Conservation (phyloP, 1,140 invertebrate genomes). For the Pogonus chalceus region DNA sequence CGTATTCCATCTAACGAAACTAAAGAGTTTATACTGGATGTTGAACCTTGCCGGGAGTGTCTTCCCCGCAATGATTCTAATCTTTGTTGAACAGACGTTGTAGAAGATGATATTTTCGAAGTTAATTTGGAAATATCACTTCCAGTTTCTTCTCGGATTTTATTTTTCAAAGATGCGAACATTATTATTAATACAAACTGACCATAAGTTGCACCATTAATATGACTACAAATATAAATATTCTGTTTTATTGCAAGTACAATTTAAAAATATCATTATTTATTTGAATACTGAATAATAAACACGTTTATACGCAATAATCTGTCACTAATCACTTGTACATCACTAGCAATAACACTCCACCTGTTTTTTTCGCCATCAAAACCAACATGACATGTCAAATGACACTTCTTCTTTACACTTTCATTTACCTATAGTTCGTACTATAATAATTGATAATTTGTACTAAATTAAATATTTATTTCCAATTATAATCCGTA, state of each 20-base stretch:
- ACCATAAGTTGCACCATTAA: neutral
- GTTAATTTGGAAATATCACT: constrained; percentile 49
- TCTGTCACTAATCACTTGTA: neutral
- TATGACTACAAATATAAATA: constrained; percentile 13
- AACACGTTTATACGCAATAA: neutral
- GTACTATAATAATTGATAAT: no score
- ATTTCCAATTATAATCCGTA: no score
- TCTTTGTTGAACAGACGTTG: constrained; percentile 38
- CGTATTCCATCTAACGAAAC: constrained; percentile 32
- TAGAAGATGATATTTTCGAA: constrained; percentile 31
- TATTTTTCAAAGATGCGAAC: constrained; percentile 60
- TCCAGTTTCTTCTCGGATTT: constrained; percentile 63
- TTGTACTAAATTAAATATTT: no score
- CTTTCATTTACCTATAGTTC: no score
- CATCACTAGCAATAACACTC: no score
- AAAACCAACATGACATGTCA: neutral
- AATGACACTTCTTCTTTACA: neutral
- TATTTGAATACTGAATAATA: neutral
- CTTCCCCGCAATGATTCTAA: constrained; percentile 41
- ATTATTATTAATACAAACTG: constrained; percentile 30
- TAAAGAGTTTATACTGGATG: constrained; percentile 48
- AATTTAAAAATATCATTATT: neutral
- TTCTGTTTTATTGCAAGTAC: neutral
- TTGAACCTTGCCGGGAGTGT: constrained; percentile 48
- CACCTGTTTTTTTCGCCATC: neutral